Evolutionary conservation across 2,797 vertebrate species (phyloP).

Genomic region (Streptopelia turtur): DNA sequence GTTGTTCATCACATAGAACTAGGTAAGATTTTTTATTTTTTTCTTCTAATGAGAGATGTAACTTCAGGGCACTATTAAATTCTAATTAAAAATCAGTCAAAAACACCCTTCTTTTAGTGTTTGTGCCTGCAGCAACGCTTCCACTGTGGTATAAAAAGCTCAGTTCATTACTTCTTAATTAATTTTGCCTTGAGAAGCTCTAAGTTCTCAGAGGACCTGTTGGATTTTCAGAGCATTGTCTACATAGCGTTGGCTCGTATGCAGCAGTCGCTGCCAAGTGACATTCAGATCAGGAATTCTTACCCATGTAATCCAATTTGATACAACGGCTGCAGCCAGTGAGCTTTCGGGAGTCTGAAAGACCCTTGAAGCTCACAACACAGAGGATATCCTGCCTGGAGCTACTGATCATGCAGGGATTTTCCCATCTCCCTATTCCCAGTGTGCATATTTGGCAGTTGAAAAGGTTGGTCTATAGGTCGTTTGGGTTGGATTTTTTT

Average conservation of each 20-base stretch:
- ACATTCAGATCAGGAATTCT: slow-evolving; percentile 22
- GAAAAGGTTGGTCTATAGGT: not conserved
- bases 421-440: slow-evolving; percentile 1
- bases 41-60: slow-evolving; percentile 30
- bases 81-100: slow-evolving; percentile 73
- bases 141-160: slow-evolving; percentile 36
- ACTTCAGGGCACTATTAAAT: slow-evolving; percentile 67
- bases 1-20: slow-evolving; percentile 32
- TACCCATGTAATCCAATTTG: slow-evolving; percentile 50
- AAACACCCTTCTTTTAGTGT: slow-evolving; percentile 45
- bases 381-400: not conserved
- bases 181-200: slow-evolving; percentile 66
- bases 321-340: slow-evolving; percentile 1
- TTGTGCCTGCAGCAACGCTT: slow-evolving; percentile 62
- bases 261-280: not conserved
- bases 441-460: not conserved
- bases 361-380: not conserved
- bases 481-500: not conserved
- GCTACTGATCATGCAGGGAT: not conserved
- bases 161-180: slow-evolving; percentile 71
- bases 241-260: not conserved
- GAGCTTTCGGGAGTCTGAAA: not conserved
- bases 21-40: not conserved
- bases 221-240: slow-evolving; percentile 27
- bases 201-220: slow-evolving; percentile 51